Conservation (phyloP, 2,797 vertebrate genomes). For the Dipus sagitta region DNA sequence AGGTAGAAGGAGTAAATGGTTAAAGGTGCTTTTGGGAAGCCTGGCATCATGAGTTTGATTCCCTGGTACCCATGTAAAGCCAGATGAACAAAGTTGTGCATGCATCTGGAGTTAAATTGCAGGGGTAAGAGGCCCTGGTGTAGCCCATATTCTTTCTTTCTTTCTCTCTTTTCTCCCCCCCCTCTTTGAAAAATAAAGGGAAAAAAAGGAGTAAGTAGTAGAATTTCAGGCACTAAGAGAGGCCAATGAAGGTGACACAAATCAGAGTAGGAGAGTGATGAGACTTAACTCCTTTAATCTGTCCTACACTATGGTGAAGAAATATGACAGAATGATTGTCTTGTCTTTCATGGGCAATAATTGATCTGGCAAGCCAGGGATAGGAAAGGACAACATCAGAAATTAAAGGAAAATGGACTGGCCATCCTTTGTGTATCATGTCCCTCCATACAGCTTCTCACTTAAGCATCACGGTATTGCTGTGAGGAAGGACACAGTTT, state of each 20-base stretch:
- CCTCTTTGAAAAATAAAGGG: too few species aligned
- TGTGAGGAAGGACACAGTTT: not conserved
- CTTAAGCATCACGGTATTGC: not conserved
- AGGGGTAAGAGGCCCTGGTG: too few species aligned
- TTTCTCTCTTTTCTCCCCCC: too few species aligned
- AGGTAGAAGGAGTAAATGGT: not conserved
- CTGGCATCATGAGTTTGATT: too few species aligned
- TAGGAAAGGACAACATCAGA: constrained; percentile 45
- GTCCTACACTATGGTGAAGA: constrained; percentile 29
- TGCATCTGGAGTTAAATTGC: too few species aligned
- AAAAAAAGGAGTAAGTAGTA: not conserved
- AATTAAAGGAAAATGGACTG: constrained; percentile 28
- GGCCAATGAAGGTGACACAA: not conserved
- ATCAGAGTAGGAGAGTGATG: not conserved
- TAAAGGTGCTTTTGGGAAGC: too few species aligned
- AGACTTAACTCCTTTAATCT: constrained; percentile 40
- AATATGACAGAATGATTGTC: constrained; percentile 47
- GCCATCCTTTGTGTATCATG: not conserved
- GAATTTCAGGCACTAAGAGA: not conserved
- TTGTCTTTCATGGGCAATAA: constrained; percentile 41
- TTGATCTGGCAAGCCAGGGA: constrained; percentile 27
- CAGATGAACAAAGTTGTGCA: too few species aligned
- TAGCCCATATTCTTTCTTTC: too few species aligned
- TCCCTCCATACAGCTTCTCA: not conserved
- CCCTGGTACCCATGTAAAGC: too few species aligned